Percentiles rank a stretch among this genome's conserved stretches.
Evolutionary conservation across 2,113 vertebrate species (phyloP).

Genomic region (Rhea pennata): DNA sequence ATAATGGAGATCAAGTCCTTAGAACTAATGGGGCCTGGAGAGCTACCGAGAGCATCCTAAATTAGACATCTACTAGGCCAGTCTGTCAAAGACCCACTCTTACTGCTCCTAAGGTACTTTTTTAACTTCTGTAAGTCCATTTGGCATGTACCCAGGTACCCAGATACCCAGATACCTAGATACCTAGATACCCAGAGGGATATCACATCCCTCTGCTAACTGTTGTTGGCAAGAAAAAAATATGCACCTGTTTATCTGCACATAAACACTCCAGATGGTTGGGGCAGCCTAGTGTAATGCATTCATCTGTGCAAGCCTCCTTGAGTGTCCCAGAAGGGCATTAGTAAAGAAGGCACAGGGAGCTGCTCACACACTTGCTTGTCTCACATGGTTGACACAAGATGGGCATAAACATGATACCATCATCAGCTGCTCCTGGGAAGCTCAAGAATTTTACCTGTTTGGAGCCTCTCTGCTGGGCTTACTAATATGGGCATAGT

Average conservation of each 20-base stretch:
- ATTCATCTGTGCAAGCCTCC: not conserved
- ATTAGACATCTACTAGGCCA: not conserved
- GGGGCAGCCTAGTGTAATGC: not conserved
- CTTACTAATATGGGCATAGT: not conserved
- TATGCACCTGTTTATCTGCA: not conserved
- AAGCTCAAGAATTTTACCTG: not conserved
- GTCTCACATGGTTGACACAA: not conserved
- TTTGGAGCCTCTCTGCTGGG: not conserved
- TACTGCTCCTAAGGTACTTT: slow-evolving; percentile 5
- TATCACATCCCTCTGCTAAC: not conserved
- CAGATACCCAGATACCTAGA: too few species aligned
- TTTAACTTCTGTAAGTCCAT: not conserved
- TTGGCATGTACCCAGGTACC: not conserved
- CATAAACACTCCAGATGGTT: not conserved
- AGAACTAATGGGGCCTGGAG: not conserved
- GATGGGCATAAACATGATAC: not conserved
- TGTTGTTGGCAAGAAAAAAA: not conserved
- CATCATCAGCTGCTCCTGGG: not conserved
- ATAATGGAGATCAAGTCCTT: slow-evolving; percentile 17
- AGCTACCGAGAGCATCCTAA: slow-evolving; percentile 3
- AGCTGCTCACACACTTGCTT: not conserved
- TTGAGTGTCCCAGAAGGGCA: not conserved
- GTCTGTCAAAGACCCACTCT: not conserved
- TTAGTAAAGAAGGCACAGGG: not conserved
- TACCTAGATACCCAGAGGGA: too few species aligned